Percentiles rank a stretch among this genome's conserved stretches.
Evolutionary conservation across 1,140 invertebrate genomes (phyloP).

Genomic region (Lasioglossum albipes): DNA sequence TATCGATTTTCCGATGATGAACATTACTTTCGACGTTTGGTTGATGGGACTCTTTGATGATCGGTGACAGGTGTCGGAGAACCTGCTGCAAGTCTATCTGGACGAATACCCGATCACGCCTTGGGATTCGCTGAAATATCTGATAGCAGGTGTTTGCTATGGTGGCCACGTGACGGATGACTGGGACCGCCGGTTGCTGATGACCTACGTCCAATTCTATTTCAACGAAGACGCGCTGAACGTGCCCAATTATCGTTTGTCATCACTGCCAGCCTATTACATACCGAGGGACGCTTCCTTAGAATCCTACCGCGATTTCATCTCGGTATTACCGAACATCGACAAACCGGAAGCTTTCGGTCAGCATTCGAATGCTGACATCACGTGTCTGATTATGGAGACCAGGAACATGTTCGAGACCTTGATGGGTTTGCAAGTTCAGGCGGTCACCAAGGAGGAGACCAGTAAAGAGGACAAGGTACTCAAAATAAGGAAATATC

Average conservation of each 20-base stretch:
- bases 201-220: slow-evolving; percentile 90
- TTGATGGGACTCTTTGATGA: background rate
- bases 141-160: slow-evolving; percentile 96
- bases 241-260: slow-evolving; percentile 85
- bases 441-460: slow-evolving; percentile 80
- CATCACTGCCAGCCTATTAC: slow-evolving; percentile 86
- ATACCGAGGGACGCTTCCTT: slow-evolving; percentile 90
- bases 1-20: too few relatives aligned
- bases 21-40: too few relatives aligned
- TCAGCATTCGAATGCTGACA: slow-evolving; percentile 95
- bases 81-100: slow-evolving; percentile 88
- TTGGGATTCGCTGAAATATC: slow-evolving; percentile 94
- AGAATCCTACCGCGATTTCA: slow-evolving; percentile 88
- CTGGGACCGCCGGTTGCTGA: slow-evolving; percentile 91
- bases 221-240: slow-evolving; percentile 87
- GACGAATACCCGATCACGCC: slow-evolving; percentile 92
- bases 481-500: background rate
- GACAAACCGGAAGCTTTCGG: slow-evolving; percentile 93
- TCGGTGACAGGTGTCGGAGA: slow-evolving; percentile 86
- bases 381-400: slow-evolving; percentile 90
- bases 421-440: slow-evolving; percentile 88
- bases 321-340: slow-evolving; percentile 86
- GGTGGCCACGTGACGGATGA: slow-evolving; percentile 97
- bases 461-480: slow-evolving; percentile 87
- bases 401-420: slow-evolving; percentile 89